Evolutionary conservation across 2,797 vertebrate genomes (phyloP), one percentile per base, ranked within the genome.

Genomic region (Rhynchotus rufescens): DNA sequence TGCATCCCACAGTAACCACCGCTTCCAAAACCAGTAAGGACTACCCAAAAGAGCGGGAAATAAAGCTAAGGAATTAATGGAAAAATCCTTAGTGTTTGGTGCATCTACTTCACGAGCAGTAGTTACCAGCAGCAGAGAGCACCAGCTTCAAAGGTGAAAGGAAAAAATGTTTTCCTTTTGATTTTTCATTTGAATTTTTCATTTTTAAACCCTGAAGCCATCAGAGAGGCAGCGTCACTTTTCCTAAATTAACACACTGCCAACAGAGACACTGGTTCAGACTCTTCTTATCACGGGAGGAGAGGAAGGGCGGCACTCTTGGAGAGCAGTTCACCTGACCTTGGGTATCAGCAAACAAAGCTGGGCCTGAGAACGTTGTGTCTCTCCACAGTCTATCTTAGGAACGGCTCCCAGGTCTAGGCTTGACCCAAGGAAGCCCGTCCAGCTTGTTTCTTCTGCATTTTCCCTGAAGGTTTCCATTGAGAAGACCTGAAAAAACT

Each of bases 401-500:
- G 1, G 2, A 65, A 57, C 42, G 56, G 34, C 40, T 61, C 32
- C 1, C 0, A 3, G 9, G 47, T 28, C 67, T 17, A 6, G 1
- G 3, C 74, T 42, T 1, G 2, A 40, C 17, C 54, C 59, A 38
- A 64, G 22, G 22, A 16, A 52, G 57, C n/a, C 74, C 69, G 15
- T 57, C 57, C 36, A 20, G 8, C 47, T 36, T 8, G 7, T 38
- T 65, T 11, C n/a, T 45, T 40, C 62, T 84, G 11, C 25, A 42
- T 56, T 76, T 22, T 47, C 47, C 38, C 59, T 38, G 34, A 10
- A 38, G 34, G 34, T 61, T 49, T 84, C 75, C 65, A 66, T 38
- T 42, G 45, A 56, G 67, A 40, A 30, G 64, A 69, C 6, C 28
- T n/a, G 51, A 66, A 54, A 65, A 49, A 74, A 59, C 74, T 40